Evolutionary conservation across 2,888 invertebrate species (phyloP).

Genomic region (Loripinus fragilis): DNA sequence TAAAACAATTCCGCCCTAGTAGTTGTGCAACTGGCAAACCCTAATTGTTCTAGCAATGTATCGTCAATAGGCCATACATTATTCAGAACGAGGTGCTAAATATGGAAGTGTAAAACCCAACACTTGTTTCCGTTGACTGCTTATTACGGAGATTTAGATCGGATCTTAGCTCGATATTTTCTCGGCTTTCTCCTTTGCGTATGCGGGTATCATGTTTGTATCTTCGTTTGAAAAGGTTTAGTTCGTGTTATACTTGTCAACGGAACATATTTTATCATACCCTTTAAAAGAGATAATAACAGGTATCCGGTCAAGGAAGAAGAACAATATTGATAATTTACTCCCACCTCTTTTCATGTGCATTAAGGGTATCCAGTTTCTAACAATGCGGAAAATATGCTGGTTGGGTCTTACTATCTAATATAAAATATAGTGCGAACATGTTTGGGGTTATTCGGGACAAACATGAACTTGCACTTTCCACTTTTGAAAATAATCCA

Average conservation of each 20-base stretch:
- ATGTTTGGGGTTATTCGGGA: constrained; percentile 17
- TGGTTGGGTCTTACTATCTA: neutral
- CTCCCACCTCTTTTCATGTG: constrained; percentile 7
- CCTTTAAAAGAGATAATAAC: constrained; percentile 35
- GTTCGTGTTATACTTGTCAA: constrained; percentile 20
- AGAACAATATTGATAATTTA: constrained; percentile 59
- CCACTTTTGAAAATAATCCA: too few species aligned
- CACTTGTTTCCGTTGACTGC: neutral
- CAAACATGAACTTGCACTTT: neutral
- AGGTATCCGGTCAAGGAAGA: constrained; percentile 46
- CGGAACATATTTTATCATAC: constrained; percentile 3
- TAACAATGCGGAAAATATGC: constrained; percentile 16
- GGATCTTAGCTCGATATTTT: neutral
- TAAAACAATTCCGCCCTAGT: too few species aligned
- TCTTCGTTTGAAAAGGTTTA: constrained; percentile 17
- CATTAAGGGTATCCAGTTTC: neutral
- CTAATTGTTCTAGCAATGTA: neutral
- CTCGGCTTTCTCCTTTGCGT: neutral
- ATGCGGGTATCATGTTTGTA: constrained; percentile 19
- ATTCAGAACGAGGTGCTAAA: neutral
- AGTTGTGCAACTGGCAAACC: neutral
- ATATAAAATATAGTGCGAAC: neutral
- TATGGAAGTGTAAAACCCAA: neutral
- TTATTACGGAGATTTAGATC: neutral
- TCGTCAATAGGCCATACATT: neutral